phyloP scores from a whole-genome alignment of 2,888 invertebrate genomes.

The Oligia latruncula region DNA sequence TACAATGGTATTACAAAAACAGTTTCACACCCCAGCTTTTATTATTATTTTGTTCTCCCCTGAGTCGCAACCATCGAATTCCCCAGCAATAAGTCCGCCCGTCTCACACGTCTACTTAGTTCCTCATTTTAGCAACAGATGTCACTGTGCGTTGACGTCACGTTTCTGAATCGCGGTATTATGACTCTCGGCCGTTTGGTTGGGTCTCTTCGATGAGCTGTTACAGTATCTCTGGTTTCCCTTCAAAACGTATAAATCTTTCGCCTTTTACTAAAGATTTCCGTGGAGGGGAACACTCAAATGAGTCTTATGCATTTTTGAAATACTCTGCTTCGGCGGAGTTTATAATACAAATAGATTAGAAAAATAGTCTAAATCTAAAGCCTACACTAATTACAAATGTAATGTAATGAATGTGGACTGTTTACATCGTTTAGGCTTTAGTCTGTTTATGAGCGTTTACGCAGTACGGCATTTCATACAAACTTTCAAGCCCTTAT shows the following conservation, averaged over 20 bases:
- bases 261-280: constrained; percentile 95
- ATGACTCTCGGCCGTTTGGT: not conserved
- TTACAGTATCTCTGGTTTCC: constrained; percentile 88
- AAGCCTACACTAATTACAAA: too few species aligned
- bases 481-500: too few species aligned
- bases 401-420: too few species aligned
- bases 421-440: too few species aligned
- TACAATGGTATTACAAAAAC: not conserved
- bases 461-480: too few species aligned
- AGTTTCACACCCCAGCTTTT: too few species aligned
- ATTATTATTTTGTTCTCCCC: not conserved
- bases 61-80: too few species aligned
- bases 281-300: constrained; percentile 93
- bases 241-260: constrained; percentile 93
- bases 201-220: not conserved
- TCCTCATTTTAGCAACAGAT: constrained; percentile 3
- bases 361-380: too few species aligned
- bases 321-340: constrained; percentile 34
- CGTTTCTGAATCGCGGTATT: constrained; percentile 8
- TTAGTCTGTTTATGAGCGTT: too few species aligned
- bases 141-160: constrained; percentile 15
- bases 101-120: not conserved
- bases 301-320: constrained; percentile 89
- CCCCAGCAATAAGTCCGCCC: not conserved
- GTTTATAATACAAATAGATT: not conserved